Percentiles rank a stretch among this genome's conserved stretches.
Evolutionary conservation across 2,888 invertebrate species (phyloP).

Genomic region (Torymus texanus): DNA sequence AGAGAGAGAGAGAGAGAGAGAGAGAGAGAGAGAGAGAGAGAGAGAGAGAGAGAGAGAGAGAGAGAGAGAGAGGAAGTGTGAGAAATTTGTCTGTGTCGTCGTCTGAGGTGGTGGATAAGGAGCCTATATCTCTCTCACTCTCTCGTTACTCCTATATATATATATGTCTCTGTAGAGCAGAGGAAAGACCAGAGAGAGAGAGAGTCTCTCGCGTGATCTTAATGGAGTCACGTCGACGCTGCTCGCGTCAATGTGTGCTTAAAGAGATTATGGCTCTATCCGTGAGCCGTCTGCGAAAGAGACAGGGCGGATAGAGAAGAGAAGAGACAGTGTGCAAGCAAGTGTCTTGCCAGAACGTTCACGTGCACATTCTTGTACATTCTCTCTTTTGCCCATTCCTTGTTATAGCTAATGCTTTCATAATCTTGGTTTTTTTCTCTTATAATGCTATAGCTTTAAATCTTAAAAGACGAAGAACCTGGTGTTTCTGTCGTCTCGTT

Average conservation of each 20-base stretch:
- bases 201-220: constrained; percentile 38
- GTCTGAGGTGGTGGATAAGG: constrained; percentile 45
- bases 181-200: constrained; percentile 17
- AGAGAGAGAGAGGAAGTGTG: background rate
- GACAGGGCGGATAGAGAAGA: background rate
- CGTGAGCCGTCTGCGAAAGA: background rate
- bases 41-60: constrained; percentile 15
- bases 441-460: too few species aligned
- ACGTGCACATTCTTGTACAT: too few species aligned
- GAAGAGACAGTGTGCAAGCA: background rate
- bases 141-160: background rate
- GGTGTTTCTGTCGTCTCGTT: too few species aligned
- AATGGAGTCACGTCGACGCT: constrained; percentile 52
- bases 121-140: constrained; percentile 25
- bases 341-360: too few species aligned
- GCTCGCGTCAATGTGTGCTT: constrained; percentile 54
- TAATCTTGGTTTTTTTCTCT: too few species aligned
- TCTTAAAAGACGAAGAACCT: too few species aligned
- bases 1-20: constrained; percentile 15
- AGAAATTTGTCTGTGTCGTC: constrained; percentile 50
- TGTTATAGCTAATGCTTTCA: too few species aligned
- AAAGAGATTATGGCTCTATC: constrained; percentile 56
- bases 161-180: background rate
- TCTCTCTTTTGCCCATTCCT: too few species aligned
- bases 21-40: background rate